Percentiles rank a stretch among this genome's conserved stretches.
Conservation (phyloP, 2,797 vertebrate genomes). For the Onychomys leucogaster region DNA sequence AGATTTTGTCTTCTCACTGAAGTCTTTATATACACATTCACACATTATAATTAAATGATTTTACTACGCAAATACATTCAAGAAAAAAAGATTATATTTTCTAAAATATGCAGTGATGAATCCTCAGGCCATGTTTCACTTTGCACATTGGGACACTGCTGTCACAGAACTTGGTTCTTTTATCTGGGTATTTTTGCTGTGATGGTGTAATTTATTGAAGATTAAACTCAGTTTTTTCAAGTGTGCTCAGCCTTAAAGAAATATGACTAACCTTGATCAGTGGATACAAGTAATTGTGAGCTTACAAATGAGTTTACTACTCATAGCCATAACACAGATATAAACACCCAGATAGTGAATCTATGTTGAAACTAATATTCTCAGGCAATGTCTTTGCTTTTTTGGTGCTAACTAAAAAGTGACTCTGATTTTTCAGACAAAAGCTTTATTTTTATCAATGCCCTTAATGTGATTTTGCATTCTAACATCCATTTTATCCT, state of each 20-base stretch:
- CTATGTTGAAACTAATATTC: neutral
- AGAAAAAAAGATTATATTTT: conserved; percentile 69
- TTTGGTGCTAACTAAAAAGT: conserved; percentile 2
- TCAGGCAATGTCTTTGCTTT: neutral
- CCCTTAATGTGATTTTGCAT: neutral
- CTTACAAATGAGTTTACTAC: neutral
- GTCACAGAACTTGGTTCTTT: conserved; percentile 17
- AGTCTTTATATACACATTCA: conserved; percentile 76
- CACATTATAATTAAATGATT: conserved; percentile 79
- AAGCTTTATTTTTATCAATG: neutral
- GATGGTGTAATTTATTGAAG: conserved; percentile 47
- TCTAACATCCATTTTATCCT: neutral
- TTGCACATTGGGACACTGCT: conserved; percentile 46
- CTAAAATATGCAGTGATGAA: conserved; percentile 79
- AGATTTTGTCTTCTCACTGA: conserved; percentile 75
- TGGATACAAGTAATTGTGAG: neutral
- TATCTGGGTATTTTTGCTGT: conserved; percentile 47
- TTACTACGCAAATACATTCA: conserved; percentile 76
- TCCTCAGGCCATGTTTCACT: conserved; percentile 70
- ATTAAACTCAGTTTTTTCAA: conserved; percentile 29
- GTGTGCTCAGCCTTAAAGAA: conserved; percentile 7
- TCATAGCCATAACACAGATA: neutral
- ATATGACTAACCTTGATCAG: neutral
- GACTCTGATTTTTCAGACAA: neutral
- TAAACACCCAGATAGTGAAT: neutral